These are phyloP conservation scores for Paraplagusia blochii DNA, from an alignment of 2,113 vertebrate species.

Conservation along the genomic window DNA sequence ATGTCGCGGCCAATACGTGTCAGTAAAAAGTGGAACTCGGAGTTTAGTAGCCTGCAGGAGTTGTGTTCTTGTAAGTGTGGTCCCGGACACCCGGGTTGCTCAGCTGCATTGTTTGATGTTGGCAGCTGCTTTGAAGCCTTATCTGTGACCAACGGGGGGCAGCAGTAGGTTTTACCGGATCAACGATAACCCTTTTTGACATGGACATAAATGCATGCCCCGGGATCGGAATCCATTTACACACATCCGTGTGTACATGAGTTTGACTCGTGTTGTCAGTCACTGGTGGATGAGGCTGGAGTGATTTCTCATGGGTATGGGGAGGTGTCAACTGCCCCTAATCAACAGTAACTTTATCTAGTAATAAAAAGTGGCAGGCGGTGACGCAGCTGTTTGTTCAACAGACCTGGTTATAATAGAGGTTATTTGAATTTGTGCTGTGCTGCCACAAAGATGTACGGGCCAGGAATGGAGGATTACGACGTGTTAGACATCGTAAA, in stretches of 20 bases:
- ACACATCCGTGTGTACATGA: slow-evolving; percentile 1
- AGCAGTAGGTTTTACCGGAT: slow-evolving; percentile 20
- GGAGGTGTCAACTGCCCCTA: not conserved
- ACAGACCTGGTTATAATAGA: slow-evolving; percentile 15
- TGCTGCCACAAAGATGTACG: not conserved
- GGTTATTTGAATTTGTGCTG: not conserved
- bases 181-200: slow-evolving; percentile 36
- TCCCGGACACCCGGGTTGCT: slow-evolving; percentile 18
- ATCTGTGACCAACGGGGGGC: slow-evolving; percentile 21
- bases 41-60: slow-evolving; percentile 45
- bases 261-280: not conserved
- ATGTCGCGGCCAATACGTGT: slow-evolving; percentile 29
- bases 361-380: slow-evolving; percentile 25
- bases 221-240: slow-evolving; percentile 24
- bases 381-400: slow-evolving; percentile 9
- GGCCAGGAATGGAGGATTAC: not conserved
- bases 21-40: slow-evolving; percentile 40
- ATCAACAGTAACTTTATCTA: not conserved
- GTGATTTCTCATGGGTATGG: not conserved
- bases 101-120: slow-evolving; percentile 48
- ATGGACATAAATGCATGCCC: slow-evolving; percentile 16
- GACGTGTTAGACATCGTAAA: too few species aligned
- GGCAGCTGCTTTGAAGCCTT: slow-evolving; percentile 51
- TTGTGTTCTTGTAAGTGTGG: slow-evolving; percentile 9
- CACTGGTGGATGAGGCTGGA: not conserved